A percentile compares a stretch with the other conserved stretches of the same genome.
Conservation (phyloP, 2,888 invertebrate species). For the Campoplex nolae region DNA sequence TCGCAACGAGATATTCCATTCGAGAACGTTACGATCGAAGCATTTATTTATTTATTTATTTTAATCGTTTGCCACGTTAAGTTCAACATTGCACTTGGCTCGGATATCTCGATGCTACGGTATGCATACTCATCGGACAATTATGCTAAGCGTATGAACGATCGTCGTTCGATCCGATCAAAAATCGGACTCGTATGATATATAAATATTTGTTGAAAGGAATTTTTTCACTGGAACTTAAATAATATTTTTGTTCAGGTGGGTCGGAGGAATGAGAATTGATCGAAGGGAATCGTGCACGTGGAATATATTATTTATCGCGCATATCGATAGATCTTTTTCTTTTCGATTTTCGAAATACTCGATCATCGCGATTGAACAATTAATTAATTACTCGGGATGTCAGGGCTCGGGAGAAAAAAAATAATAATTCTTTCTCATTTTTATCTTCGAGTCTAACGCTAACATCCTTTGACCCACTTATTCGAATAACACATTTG, state of each 20-base stretch:
- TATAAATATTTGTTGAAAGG: constrained; percentile 11
- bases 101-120: constrained; percentile 52
- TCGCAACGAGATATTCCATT: background rate
- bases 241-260: background rate
- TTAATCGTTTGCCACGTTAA: constrained; percentile 42
- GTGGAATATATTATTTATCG: background rate
- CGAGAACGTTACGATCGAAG: constrained; percentile 30
- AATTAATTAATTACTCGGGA: background rate
- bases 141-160: constrained; percentile 65
- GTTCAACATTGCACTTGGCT: constrained; percentile 39
- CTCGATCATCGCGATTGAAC: background rate
- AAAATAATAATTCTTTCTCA: background rate
- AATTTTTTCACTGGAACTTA: constrained; percentile 37
- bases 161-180: constrained; percentile 48
- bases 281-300: background rate
- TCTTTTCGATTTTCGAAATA: background rate
- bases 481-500: background rate
- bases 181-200: constrained; percentile 32
- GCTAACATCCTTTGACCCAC: background rate
- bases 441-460: background rate
- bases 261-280: background rate
- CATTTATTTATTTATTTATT: constrained; percentile 28
- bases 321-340: background rate
- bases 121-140: constrained; percentile 65
- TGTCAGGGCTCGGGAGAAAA: background rate